These are phyloP conservation scores for Semnopithecus entellus DNA, from an alignment of 2,113 vertebrate genomes.

Conservation along the genomic window DNA sequence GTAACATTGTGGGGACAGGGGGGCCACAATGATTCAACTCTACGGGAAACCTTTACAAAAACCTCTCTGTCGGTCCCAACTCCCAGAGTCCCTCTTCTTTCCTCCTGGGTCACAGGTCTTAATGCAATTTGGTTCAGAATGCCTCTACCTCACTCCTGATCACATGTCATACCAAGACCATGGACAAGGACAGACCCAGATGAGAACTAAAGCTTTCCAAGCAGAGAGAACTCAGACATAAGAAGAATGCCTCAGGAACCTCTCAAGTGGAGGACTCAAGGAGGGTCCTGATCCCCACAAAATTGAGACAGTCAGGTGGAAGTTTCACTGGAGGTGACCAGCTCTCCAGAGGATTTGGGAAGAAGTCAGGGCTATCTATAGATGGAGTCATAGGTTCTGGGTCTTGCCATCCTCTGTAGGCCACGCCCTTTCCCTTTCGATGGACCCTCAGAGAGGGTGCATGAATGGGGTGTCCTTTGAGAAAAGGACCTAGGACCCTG, in stretches of 20 bases:
- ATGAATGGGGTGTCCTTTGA: neutral
- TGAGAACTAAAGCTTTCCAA: neutral
- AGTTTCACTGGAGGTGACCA: rapidly evolving
- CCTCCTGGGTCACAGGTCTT: neutral
- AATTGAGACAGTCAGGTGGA: neutral
- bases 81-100: rapidly evolving
- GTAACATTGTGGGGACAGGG: slow-evolving; percentile 91
- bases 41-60: slow-evolving; percentile 92
- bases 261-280: neutral
- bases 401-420: neutral
- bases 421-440: neutral
- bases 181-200: neutral
- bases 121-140: too few relatives aligned
- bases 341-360: neutral
- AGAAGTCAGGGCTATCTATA: neutral
- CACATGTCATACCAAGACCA: neutral
- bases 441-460: neutral
- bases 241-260: neutral
- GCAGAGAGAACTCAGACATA: neutral
- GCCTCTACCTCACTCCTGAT: neutral
- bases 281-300: neutral
- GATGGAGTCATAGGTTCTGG: neutral
- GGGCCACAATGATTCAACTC: slow-evolving; percentile 90
- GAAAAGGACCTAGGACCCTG: neutral
- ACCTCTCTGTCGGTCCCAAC: slow-evolving; percentile 73